phyloP scores from a whole-genome alignment of 2,113 vertebrate species.

The Illadopsis cleaveri region DNA sequence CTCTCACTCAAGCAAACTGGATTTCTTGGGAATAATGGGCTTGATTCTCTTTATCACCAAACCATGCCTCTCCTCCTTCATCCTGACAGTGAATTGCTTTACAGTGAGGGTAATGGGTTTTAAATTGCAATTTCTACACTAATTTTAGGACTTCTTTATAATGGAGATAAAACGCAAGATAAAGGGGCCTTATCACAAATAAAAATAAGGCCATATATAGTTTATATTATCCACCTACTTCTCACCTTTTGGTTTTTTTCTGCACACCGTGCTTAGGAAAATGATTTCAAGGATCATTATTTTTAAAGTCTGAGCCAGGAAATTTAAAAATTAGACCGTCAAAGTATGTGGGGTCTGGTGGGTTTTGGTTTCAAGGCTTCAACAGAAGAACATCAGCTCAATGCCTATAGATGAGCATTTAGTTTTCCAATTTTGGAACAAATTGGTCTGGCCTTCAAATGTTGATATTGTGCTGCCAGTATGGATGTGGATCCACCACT shows the following conservation, averaged over 20 bases:
- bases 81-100: conserved; percentile 41
- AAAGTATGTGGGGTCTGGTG: accelerated
- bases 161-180: conserved; percentile 12
- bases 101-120: conserved; percentile 22
- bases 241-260: background rate
- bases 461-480: background rate
- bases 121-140: conserved; percentile 54
- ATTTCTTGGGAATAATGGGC: conserved; percentile 56
- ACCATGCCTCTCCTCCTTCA: conserved; percentile 32
- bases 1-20: conserved; percentile 30
- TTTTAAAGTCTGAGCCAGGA: background rate
- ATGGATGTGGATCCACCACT: accelerated
- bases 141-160: conserved; percentile 51
- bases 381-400: background rate
- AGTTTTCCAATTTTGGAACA: background rate
- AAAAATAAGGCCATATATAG: background rate
- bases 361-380: background rate
- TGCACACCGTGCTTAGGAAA: background rate
- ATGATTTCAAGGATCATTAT: background rate
- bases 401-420: background rate
- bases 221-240: background rate
- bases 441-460: background rate
- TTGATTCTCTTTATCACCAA: conserved; percentile 56
- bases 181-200: conserved; percentile 10
- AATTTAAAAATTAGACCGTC: background rate